These are phyloP conservation scores for Lagodon rhomboides DNA, from an alignment of 2,797 vertebrate genomes.

Conservation along the genomic window DNA sequence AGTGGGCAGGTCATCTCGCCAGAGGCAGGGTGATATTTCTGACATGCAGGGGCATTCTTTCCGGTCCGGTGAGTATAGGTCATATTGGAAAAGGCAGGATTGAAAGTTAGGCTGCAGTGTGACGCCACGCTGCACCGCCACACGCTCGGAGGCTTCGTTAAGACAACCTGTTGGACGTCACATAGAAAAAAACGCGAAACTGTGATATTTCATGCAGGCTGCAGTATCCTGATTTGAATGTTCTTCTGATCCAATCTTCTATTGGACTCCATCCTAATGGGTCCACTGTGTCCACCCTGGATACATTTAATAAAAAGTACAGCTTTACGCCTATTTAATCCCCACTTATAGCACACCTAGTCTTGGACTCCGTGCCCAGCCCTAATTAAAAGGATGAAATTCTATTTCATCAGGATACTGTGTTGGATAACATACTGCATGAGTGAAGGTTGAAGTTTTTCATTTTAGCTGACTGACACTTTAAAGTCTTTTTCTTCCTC, in stretches of 20 bases:
- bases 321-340: slow-evolving; percentile 16
- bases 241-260: slow-evolving; percentile 10
- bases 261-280: not conserved
- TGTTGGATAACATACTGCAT: not conserved
- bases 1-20: slow-evolving; percentile 42
- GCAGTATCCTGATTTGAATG: slow-evolving; percentile 8
- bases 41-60: slow-evolving; percentile 24
- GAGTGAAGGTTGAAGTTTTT: not conserved
- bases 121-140: too few species aligned
- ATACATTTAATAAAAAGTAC: slow-evolving; percentile 16
- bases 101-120: slow-evolving; percentile 20
- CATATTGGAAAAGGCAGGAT: slow-evolving; percentile 8
- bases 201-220: not conserved
- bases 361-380: not conserved
- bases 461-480: slow-evolving; percentile 1
- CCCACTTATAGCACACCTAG: not conserved
- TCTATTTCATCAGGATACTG: not conserved
- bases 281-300: not conserved
- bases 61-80: slow-evolving; percentile 31
- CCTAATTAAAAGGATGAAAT: not conserved
- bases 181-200: slow-evolving; percentile 14
- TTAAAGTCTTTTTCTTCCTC: not conserved
- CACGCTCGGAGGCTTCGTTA: too few species aligned
- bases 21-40: slow-evolving; percentile 40
- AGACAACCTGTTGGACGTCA: slow-evolving; percentile 5